A percentile compares a stretch with the other conserved stretches of the same genome.
Evolutionary conservation across 1,140 invertebrate genomes (phyloP).

Genomic region (Pseudomyrmex flavicornis): DNA sequence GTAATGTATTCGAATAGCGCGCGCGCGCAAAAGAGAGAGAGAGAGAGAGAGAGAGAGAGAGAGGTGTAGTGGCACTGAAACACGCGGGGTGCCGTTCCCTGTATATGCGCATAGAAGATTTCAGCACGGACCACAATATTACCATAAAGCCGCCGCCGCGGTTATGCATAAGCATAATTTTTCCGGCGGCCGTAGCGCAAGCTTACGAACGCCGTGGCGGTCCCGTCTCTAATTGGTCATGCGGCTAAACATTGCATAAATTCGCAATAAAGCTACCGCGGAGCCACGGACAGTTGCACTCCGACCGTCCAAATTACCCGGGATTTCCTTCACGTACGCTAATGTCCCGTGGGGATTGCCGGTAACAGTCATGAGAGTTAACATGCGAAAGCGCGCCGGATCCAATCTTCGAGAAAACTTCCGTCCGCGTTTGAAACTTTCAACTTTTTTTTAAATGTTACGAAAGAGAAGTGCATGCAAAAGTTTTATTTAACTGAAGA

Average conservation of each 20-base stretch:
- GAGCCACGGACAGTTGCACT: slow-evolving; percentile 64
- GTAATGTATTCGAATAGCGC: slow-evolving; percentile 81
- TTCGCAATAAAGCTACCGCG: slow-evolving; percentile 81
- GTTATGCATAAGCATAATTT: slow-evolving; percentile 84
- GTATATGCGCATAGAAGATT: slow-evolving; percentile 81
- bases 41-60: slow-evolving; percentile 41
- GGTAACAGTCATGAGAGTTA: slow-evolving; percentile 49
- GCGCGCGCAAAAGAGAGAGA: slow-evolving; percentile 5
- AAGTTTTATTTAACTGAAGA: not conserved
- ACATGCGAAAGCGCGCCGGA: slow-evolving; percentile 26
- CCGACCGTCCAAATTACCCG: slow-evolving; percentile 73
- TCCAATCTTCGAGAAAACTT: not conserved
- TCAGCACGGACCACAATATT: slow-evolving; percentile 82
- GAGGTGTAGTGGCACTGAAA: not conserved
- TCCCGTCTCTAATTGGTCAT: slow-evolving; percentile 82
- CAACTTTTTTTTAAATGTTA: not conserved
- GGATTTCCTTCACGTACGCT: slow-evolving; percentile 73
- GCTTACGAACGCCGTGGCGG: slow-evolving; percentile 73
- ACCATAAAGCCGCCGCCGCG: slow-evolving; percentile 82
- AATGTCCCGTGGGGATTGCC: slow-evolving; percentile 68
- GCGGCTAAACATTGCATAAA: slow-evolving; percentile 83
- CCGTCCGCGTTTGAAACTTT: too few relatives aligned
- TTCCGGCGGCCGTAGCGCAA: slow-evolving; percentile 75
- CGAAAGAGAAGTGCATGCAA: not conserved
- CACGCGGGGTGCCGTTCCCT: slow-evolving; percentile 28